These are phyloP conservation scores for Bombus cullumanus DNA, from an alignment of 1,140 invertebrate genomes.

Conservation along the genomic window DNA sequence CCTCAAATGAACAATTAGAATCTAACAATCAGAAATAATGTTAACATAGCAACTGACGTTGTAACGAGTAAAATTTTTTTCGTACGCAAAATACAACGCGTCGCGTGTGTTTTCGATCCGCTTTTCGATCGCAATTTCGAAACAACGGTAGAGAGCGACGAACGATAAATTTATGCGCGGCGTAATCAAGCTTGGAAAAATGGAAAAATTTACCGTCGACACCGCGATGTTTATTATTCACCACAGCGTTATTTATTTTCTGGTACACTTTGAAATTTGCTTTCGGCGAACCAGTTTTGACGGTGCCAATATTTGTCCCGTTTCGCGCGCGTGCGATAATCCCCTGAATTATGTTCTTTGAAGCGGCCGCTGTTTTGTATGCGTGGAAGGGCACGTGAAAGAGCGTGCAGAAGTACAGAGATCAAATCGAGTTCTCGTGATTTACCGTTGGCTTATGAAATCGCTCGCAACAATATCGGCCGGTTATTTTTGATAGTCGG, in stretches of 20 bases:
- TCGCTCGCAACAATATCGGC: slow-evolving; percentile 52
- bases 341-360: slow-evolving; percentile 71
- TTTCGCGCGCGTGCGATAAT: slow-evolving; percentile 63
- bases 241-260: slow-evolving; percentile 66
- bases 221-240: slow-evolving; percentile 68
- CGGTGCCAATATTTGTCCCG: slow-evolving; percentile 66
- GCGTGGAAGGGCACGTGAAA: slow-evolving; percentile 57
- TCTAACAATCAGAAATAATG: background rate
- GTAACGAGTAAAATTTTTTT: too few relatives aligned
- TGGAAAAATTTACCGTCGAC: slow-evolving; percentile 62
- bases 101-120: background rate
- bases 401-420: slow-evolving; percentile 46
- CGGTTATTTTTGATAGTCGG: slow-evolving; percentile 49
- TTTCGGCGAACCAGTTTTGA: slow-evolving; percentile 67
- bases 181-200: slow-evolving; percentile 63
- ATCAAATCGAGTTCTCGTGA: slow-evolving; percentile 63
- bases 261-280: slow-evolving; percentile 67
- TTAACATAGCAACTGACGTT: too few relatives aligned
- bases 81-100: background rate
- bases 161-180: slow-evolving; percentile 56
- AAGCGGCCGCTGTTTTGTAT: slow-evolving; percentile 61
- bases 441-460: slow-evolving; percentile 65
- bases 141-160: background rate
- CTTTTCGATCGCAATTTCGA: background rate
- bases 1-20: background rate